These are phyloP conservation scores for Zosterops pallidus DNA, from an alignment of 2,113 vertebrate genomes.

Conservation along the genomic window DNA sequence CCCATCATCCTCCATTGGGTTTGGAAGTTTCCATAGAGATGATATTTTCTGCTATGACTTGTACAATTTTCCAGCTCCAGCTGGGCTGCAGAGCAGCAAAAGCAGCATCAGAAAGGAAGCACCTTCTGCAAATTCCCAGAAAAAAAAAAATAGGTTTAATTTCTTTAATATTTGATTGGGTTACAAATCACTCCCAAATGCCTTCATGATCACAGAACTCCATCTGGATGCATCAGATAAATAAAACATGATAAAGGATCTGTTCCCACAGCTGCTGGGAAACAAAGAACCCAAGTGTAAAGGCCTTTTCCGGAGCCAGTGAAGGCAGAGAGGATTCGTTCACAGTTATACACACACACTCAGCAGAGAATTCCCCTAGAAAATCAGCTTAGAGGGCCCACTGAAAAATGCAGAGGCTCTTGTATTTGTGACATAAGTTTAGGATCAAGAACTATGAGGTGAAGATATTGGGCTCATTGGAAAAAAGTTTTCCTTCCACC, in stretches of 20 bases:
- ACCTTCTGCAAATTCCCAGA: background rate
- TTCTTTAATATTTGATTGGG: background rate
- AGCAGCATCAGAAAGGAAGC: background rate
- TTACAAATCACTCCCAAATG: background rate
- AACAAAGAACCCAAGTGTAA: background rate
- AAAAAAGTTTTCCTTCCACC: background rate
- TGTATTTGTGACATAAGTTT: background rate
- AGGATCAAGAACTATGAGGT: background rate
- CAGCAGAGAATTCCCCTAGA: background rate
- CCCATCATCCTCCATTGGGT: background rate
- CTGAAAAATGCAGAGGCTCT: background rate
- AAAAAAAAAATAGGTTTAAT: background rate
- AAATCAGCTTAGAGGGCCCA: background rate
- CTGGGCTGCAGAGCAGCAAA: background rate
- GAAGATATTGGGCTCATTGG: background rate
- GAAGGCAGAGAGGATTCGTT: background rate
- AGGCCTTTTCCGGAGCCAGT: background rate
- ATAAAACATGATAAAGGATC: background rate
- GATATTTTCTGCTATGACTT: background rate
- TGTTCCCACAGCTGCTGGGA: background rate
- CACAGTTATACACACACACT: background rate
- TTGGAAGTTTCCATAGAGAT: constrained; percentile 27
- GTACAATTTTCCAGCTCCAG: background rate
- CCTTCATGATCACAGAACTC: background rate
- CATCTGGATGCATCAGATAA: background rate